Evolutionary conservation across 1,140 invertebrate species (phyloP).

Genomic region (Papilio machaon): DNA sequence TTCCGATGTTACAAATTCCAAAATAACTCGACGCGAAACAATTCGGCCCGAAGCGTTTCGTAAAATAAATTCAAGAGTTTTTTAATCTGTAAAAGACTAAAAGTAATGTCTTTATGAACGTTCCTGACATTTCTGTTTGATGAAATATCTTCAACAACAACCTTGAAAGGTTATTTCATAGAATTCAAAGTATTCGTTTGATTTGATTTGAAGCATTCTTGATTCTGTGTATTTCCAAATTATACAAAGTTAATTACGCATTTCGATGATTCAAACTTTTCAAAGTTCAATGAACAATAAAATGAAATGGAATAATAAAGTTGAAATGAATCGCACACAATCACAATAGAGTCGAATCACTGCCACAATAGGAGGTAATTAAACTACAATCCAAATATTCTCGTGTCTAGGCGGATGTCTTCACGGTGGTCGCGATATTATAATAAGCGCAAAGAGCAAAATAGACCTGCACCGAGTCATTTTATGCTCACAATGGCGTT

Average conservation of each 20-base stretch:
- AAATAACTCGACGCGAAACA: conserved; percentile 58
- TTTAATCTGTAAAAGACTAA: conserved; percentile 20
- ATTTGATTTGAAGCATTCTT: background rate
- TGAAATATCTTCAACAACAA: conserved; percentile 21
- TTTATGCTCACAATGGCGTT: conserved; percentile 44
- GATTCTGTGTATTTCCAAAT: background rate
- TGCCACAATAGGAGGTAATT: conserved; percentile 77
- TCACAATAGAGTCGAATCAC: conserved; percentile 66
- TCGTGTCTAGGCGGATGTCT: conserved; percentile 68
- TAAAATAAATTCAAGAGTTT: conserved; percentile 29
- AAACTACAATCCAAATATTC: conserved; percentile 78
- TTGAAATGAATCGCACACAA: conserved; percentile 49
- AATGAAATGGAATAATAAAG: conserved; percentile 33
- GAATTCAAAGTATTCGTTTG: conserved; percentile 13
- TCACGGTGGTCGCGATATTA: conserved; percentile 75
- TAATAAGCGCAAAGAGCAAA: conserved; percentile 61
- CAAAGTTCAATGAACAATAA: conserved; percentile 16
- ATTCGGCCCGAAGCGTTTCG: conserved; percentile 45
- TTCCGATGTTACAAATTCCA: conserved; percentile 62
- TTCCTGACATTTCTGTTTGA: conserved; percentile 19
- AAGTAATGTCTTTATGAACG: conserved; percentile 38
- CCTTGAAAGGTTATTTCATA: background rate
- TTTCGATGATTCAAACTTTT: conserved; percentile 7
- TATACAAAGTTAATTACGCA: conserved; percentile 1
- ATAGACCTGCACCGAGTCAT: conserved; percentile 1